A percentile compares a stretch with the other conserved stretches of the same genome.
These are phyloP conservation scores for Actinia tenebrosa DNA, from an alignment of 64 coral and sea anemone species.

Conservation along the genomic window DNA sequence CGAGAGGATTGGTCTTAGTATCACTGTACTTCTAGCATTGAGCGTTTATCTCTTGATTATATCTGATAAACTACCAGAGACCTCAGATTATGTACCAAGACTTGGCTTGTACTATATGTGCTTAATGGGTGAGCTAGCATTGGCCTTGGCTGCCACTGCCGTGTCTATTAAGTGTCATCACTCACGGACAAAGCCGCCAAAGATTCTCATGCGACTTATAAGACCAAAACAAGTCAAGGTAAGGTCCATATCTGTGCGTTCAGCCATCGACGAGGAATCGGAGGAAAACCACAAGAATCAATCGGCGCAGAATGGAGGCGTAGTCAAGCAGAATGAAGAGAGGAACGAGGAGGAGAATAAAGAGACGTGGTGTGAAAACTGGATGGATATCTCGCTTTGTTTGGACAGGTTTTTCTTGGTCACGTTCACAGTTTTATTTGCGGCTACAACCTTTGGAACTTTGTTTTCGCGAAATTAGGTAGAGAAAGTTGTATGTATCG, in stretches of 20 bases:
- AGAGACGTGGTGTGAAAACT: conserved; percentile 26
- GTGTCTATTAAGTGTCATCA: conserved; percentile 39
- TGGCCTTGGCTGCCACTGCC: conserved; percentile 27
- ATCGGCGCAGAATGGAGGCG: not conserved
- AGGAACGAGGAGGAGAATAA: not conserved
- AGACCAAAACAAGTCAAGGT: not conserved
- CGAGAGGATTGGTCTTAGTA: conserved; percentile 45
- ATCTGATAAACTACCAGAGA: conserved; percentile 40
- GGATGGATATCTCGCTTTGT: conserved; percentile 20
- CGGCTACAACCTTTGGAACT: not conserved
- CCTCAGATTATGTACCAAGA: conserved; percentile 29
- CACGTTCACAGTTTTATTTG: not conserved
- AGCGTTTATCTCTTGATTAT: conserved; percentile 50
- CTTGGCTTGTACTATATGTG: conserved; percentile 47
- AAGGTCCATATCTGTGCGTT: not conserved
- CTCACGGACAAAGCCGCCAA: not conserved
- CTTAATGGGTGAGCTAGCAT: conserved; percentile 7
- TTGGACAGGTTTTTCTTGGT: conserved; percentile 17
- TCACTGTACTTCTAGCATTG: conserved; percentile 45
- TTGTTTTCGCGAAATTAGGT: not conserved
- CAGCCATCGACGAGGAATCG: not conserved
- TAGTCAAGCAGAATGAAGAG: not conserved
- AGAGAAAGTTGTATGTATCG: not conserved
- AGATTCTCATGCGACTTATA: not conserved
- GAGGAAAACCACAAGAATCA: not conserved